Base-by-base conservation (phyloP, 2,113 vertebrate genomes). In the Colistium nudipinnis region DNA sequence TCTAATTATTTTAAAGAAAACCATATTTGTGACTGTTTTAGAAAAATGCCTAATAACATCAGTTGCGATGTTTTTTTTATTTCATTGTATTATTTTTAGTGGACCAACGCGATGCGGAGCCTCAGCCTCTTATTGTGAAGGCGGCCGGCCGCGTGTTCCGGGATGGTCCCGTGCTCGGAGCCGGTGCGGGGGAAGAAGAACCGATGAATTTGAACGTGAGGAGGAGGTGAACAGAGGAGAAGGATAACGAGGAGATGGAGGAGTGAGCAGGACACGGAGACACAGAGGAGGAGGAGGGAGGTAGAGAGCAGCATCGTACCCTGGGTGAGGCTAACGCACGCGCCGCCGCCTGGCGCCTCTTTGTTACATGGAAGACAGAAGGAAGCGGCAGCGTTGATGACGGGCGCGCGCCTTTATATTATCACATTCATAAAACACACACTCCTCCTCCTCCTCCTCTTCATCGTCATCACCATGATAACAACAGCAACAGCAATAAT, bases 61-160 rank as follows among this genome's bases (percentile, higher is more conserved):
- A n/a, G n/a, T n/a, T n/a, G n/a, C n/a, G n/a, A n/a, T n/a, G n/a
- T n/a, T n/a, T n/a, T n/a, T n/a, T n/a, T n/a, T n/a, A n/a, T n/a
- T n/a, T n/a, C n/a, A n/a, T n/a, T n/a, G n/a, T n/a, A n/a, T n/a
- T n/a, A n/a, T n/a, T n/a, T n/a, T n/a, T n/a, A n/a, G n/a, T n/a
- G n/a, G n/a, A n/a, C n/a, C n/a, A n/a, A n/a, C n/a, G n/a, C n/a
- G n/a, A n/a, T n/a, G n/a, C n/a, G n/a, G n/a, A n/a, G n/a, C n/a
- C n/a, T n/a, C n/a, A n/a, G n/a, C n/a, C 67, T 82, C 61, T 82
- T 83, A 80, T 67, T 88, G 74, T 88, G 86, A 89, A 89, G 62
- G 77, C n/a, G 0, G 9, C 1, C 17, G 9, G 19, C 36, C 1
- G 16, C 0, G 6, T 48, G 16, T 86, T 89, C 87, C 85, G 85